These are phyloP conservation scores for Cistogaster globosa DNA, from an alignment of 2,888 invertebrate genomes.

Conservation along the genomic window DNA sequence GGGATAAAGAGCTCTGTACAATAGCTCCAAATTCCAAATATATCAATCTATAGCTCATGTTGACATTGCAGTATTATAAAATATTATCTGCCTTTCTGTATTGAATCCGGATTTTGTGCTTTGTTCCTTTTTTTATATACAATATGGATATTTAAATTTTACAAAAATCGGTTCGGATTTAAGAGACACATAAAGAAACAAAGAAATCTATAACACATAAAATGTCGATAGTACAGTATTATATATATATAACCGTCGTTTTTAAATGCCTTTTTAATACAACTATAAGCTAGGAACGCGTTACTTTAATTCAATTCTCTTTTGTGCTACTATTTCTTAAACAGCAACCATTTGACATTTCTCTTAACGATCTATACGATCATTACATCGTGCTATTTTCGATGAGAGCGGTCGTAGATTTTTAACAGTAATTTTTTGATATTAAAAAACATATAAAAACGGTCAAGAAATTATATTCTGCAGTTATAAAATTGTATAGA, in stretches of 20 bases:
- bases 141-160: too few species aligned
- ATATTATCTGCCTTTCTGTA: too few species aligned
- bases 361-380: slow-evolving; percentile 66
- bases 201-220: too few species aligned
- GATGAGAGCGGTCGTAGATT: slow-evolving; percentile 52
- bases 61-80: too few species aligned
- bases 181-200: too few species aligned
- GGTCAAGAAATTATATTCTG: slow-evolving; percentile 8
- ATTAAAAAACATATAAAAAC: slow-evolving; percentile 11
- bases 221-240: not conserved
- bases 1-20: too few species aligned
- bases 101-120: too few species aligned
- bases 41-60: too few species aligned
- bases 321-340: slow-evolving; percentile 53
- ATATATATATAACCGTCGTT: slow-evolving; percentile 31
- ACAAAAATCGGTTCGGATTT: too few species aligned
- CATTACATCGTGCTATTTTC: slow-evolving; percentile 66
- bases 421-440: slow-evolving; percentile 68
- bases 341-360: slow-evolving; percentile 65
- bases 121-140: too few species aligned
- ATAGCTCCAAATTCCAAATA: too few species aligned
- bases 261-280: slow-evolving; percentile 17
- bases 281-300: slow-evolving; percentile 52
- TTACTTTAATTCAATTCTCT: slow-evolving; percentile 51
- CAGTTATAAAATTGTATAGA: slow-evolving; percentile 12